These are phyloP conservation scores for Pachypanchax playfairii DNA, from an alignment of 2,113 vertebrate genomes.

Conservation along the genomic window DNA sequence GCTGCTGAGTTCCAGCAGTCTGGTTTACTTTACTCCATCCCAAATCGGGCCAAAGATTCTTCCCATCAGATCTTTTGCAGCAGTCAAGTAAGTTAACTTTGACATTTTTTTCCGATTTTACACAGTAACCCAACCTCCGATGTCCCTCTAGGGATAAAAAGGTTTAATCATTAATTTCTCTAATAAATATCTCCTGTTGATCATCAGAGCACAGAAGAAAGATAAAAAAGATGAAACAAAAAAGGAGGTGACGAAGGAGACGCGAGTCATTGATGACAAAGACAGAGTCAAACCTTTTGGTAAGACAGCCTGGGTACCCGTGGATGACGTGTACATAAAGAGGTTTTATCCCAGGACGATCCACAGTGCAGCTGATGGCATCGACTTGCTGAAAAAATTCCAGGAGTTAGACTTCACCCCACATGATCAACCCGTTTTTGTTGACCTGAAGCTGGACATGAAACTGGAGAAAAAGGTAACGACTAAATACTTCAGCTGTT, in stretches of 20 bases:
- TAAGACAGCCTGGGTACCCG: slow-evolving; percentile 73
- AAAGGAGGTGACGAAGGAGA: slow-evolving; percentile 61
- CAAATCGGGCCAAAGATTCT: slow-evolving; percentile 19
- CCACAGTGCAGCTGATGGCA: slow-evolving; percentile 68
- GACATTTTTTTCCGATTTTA: background rate
- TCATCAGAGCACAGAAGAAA: slow-evolving; percentile 67
- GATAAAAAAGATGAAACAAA: slow-evolving; percentile 39
- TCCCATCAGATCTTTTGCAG: slow-evolving; percentile 66
- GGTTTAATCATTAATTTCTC: no score
- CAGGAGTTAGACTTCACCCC: slow-evolving; percentile 87
- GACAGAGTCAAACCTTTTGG: slow-evolving; percentile 75
- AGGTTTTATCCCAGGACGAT: slow-evolving; percentile 79
- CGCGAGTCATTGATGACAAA: slow-evolving; percentile 60
- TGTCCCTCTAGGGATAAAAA: no score
- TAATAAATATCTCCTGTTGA: background rate
- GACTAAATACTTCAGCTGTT: background rate
- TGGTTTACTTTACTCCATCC: slow-evolving; percentile 5
- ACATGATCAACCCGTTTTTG: slow-evolving; percentile 80
- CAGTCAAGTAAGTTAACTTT: slow-evolving; percentile 66
- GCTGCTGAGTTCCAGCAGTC: slow-evolving; percentile 40
- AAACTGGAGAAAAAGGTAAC: slow-evolving; percentile 89
- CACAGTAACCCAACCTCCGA: background rate
- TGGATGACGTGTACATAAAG: slow-evolving; percentile 87
- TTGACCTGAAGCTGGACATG: slow-evolving; percentile 88
- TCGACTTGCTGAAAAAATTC: slow-evolving; percentile 87